A percentile compares a stretch with the other conserved stretches of the same genome.
Evolutionary conservation across 2,113 vertebrate species (phyloP).

Genomic region (Sceloporus undulatus): DNA sequence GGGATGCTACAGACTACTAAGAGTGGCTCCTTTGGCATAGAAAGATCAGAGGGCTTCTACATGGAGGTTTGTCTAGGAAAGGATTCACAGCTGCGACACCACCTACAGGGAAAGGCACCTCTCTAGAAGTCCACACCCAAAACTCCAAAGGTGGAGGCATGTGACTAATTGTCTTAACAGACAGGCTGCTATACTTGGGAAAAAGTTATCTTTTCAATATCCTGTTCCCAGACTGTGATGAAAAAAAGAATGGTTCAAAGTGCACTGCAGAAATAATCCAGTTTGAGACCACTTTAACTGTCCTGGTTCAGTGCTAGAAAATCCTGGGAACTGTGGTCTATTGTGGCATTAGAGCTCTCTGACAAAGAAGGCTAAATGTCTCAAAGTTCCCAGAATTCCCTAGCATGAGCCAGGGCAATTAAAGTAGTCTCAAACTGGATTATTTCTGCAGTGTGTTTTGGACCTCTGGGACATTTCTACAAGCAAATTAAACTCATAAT

Average conservation of each 20-base stretch:
- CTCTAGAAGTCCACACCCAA: neutral
- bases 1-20: too few species aligned
- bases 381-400: too few species aligned
- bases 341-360: too few species aligned
- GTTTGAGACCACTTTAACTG: too few species aligned
- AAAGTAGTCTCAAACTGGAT: too few species aligned
- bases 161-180: neutral
- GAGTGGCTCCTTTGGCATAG: too few species aligned
- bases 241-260: neutral
- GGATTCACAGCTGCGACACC: neutral
- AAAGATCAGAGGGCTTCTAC: neutral
- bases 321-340: too few species aligned
- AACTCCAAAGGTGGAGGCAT: neutral
- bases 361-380: too few species aligned
- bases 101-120: neutral
- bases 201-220: neutral
- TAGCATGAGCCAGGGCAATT: too few species aligned
- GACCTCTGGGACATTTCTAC: neutral
- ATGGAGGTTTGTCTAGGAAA: neutral
- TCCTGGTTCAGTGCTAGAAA: too few species aligned
- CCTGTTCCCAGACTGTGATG: neutral
- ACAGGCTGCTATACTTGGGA: neutral
- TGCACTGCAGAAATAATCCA: too few species aligned
- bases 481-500: neutral
- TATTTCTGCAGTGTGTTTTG: too few species aligned